These are phyloP conservation scores for Falco naumanni DNA, from an alignment of 2,797 vertebrate genomes.

Conservation along the genomic window DNA sequence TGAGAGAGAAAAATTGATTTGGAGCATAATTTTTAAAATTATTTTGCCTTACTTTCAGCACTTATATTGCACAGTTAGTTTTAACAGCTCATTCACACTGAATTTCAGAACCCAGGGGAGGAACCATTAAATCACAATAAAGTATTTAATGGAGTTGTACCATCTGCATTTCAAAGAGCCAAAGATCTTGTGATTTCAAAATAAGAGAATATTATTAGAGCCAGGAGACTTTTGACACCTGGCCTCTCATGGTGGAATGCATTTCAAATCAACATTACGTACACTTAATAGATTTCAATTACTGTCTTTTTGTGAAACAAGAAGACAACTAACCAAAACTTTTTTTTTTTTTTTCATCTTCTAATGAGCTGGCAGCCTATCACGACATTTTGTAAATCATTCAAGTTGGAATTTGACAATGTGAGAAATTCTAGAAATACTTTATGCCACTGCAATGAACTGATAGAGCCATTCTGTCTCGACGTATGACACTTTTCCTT, in stretches of 20 bases:
- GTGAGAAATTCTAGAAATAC: background rate
- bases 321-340: background rate
- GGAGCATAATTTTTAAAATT: background rate
- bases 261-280: background rate
- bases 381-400: background rate
- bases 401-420: background rate
- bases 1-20: background rate
- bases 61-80: slow-evolving; percentile 20
- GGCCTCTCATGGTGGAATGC: background rate
- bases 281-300: background rate
- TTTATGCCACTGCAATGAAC: background rate
- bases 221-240: background rate
- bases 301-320: background rate
- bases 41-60: slow-evolving; percentile 3
- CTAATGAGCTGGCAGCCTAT: background rate
- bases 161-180: slow-evolving; percentile 25
- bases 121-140: slow-evolving; percentile 35
- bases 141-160: slow-evolving; percentile 14
- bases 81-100: slow-evolving; percentile 27
- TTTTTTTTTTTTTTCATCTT: background rate
- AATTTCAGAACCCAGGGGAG: slow-evolving; percentile 15
- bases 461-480: background rate
- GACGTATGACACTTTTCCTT: background rate
- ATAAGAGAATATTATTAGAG: background rate
- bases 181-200: slow-evolving; percentile 44